Base-by-base conservation (phyloP, 2,888 invertebrate genomes). In the Nymphalis urticae region DNA sequence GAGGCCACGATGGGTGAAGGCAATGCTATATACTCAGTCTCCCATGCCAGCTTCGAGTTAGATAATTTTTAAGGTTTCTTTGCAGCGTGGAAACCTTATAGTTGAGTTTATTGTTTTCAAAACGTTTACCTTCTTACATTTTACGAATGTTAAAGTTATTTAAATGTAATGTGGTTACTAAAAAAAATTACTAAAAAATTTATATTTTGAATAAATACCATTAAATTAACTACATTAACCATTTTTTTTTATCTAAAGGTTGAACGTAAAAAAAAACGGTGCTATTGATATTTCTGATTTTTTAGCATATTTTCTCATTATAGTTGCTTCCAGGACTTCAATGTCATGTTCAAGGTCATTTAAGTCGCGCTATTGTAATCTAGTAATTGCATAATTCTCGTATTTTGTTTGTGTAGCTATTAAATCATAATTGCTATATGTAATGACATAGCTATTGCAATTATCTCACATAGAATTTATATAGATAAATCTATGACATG, bases 1-100 rank as follows among this genome's bases (percentile, higher is more conserved):
- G 73, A 72, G 76, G 76, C 76, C 69, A 60, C 5, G 71, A 66
- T 51, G 68, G 75, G 75, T 75, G 74, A 68, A 65, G 32, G 48
- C 48, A 4, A 42, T 60, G 21, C 36, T 19, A 58, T 32, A 32
- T 58, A 27, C 42, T 19, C 58, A 19, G 32, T 19, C n/a, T 19
- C 36, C 58, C 42, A 19, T 58, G 56, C 19, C 58, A 9, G 58
- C 13, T 42, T 8, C 42, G 19, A 19, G 10, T 36, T 19, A 54
- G 17, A 8, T 9, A 2, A 19, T 42, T 58, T 21, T 42, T 58
- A 58, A 7, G 56, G 58, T 42, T 42, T 58, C 42, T 42, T 19
- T 19, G 21, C 0, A 7, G 10, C 36, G 19, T 19, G 16, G 58
- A 58, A 58, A 13, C n/a, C 42, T 58, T 58, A 58, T 2, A 42